Evolutionary conservation across 2,113 vertebrate species (phyloP).

Genomic region (Poecilia latipinna): DNA sequence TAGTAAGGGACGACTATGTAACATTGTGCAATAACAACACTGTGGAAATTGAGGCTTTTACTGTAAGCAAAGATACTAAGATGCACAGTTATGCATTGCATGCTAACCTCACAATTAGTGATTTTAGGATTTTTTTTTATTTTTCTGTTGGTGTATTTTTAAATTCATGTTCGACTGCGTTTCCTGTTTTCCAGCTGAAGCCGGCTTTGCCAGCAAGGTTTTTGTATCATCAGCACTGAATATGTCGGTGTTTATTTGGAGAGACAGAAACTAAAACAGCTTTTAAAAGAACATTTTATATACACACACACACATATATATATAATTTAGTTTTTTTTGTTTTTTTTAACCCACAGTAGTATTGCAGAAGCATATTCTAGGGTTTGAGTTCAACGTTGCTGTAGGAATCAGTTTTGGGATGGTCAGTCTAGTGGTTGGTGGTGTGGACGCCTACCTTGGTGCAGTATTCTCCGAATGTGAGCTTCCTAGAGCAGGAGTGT

Average conservation of each 20-base stretch:
- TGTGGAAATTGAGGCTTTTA: slow-evolving; percentile 18
- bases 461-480: too few relatives aligned
- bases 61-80: slow-evolving; percentile 19
- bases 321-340: too few relatives aligned
- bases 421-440: too few relatives aligned
- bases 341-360: not conserved
- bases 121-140: not conserved
- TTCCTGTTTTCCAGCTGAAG: slow-evolving; percentile 30
- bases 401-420: too few relatives aligned
- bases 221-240: slow-evolving; percentile 45
- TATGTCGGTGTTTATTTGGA: slow-evolving; percentile 14
- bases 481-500: too few relatives aligned
- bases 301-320: too few relatives aligned
- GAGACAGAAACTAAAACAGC: slow-evolving; percentile 4
- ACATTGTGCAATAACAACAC: slow-evolving; percentile 66
- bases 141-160: slow-evolving; percentile 21
- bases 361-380: not conserved
- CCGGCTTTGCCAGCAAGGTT: slow-evolving; percentile 37
- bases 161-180: not conserved
- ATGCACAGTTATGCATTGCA: slow-evolving; percentile 59
- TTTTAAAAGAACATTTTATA: slow-evolving; percentile 13
- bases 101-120: slow-evolving; percentile 58
- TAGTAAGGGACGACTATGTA: not conserved
- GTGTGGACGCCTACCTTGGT: too few relatives aligned
- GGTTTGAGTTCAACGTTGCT: not conserved